Evolutionary conservation across 2,113 vertebrate genomes (phyloP).

Genomic region (Ailurus styani): DNA sequence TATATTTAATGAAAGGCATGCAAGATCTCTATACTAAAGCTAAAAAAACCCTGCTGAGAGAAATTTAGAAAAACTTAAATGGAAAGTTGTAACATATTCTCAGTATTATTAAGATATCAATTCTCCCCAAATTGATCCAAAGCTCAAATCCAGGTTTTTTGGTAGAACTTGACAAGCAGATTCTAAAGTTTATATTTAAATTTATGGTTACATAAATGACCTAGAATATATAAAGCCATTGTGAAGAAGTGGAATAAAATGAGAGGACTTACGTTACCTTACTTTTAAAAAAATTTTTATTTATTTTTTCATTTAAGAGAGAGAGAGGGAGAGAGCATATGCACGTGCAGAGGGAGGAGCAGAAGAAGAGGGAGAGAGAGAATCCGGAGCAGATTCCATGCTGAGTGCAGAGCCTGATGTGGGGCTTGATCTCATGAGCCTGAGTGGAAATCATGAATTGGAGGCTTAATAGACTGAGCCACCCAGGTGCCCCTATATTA

Average conservation of each 20-base stretch:
- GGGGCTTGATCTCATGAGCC: background rate
- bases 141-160: background rate
- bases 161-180: background rate
- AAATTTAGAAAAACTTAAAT: background rate
- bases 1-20: background rate
- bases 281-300: background rate
- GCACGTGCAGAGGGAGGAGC: background rate
- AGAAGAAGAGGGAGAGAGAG: background rate
- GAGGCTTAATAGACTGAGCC: background rate
- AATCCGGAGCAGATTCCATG: background rate
- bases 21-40: background rate
- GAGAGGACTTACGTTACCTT: background rate
- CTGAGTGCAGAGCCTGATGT: background rate
- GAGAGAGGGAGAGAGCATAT: background rate
- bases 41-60: background rate
- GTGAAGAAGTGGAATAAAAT: background rate
- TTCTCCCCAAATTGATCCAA: background rate
- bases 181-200: background rate
- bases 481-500: background rate
- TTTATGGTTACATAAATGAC: background rate
- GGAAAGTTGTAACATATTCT: background rate
- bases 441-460: background rate
- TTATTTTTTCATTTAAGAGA: background rate
- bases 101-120: background rate
- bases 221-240: background rate